Base-by-base conservation (phyloP, 2,113 vertebrate species). In the Trinectes maculatus region DNA sequence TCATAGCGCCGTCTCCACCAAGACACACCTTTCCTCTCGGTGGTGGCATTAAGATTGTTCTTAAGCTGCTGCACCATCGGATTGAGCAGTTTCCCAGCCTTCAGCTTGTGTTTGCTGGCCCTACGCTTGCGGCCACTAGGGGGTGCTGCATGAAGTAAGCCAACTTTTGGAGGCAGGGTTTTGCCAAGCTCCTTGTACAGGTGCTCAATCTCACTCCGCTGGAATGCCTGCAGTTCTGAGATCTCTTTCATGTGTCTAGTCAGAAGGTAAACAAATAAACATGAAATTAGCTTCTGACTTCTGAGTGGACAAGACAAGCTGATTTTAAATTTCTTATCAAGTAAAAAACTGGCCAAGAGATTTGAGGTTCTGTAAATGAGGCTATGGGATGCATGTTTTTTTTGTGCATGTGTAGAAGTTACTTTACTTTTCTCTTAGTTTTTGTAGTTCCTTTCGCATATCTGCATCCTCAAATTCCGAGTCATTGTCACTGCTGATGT, bases 401-500 rank as follows among this genome's bases (percentile, higher is more conserved):
- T 31, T 13, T 36, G 36, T 36, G 12, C 18, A n/a, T 48, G 3
- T 29, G 25, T 36, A 10, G 10, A 15, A 10, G 34, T 55, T 12
- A 33, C 33, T n/a, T 75, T 95, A 99, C 98, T 98, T 99, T 86
- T 99, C 97, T 87, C 96, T 91, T 33, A 99, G 93, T 52, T 90
- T 95, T 85, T 98, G 96, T 39, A 98, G 84, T 53, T 99, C 96
- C 55, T 93, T 98, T 89, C 92, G 96, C 88, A 99, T 95, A 69
- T 99, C 98, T 0, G 94, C 92, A 1, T 99, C 97, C 87, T 99
- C 98, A 64, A 98, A 94, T 77, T 99, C 98, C 0, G 98, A 99
- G 80, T 99, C 98, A 0, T 98, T 98, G 92, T 99, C 98, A 0
- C 98, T 99, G 91, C 98, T 99, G 87, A 97, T 90, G 80, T 96